Conservation (phyloP, 2,888 invertebrate species). For the Girardia tigrina region DNA sequence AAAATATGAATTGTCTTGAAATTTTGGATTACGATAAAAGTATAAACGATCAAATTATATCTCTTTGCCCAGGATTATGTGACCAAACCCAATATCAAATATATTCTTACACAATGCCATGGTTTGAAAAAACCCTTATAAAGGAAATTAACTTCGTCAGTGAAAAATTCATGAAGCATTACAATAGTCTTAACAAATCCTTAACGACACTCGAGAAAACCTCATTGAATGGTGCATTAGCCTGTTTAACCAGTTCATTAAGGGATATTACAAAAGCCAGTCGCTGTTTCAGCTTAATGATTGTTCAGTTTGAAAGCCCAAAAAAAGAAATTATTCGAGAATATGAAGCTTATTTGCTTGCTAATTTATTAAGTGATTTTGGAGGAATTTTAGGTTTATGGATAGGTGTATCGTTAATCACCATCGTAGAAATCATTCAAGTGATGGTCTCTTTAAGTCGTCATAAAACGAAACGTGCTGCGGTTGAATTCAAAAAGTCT, state of each 20-base stretch:
- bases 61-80: background rate
- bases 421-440: background rate
- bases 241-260: background rate
- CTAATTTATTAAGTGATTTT: background rate
- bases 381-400: constrained; percentile 14
- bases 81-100: background rate
- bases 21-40: background rate
- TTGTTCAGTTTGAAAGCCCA: background rate
- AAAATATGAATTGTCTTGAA: background rate
- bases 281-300: background rate
- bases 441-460: background rate
- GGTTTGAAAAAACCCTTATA: background rate
- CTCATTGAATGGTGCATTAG: background rate
- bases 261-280: background rate
- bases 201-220: background rate
- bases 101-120: background rate
- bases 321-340: background rate
- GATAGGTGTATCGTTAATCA: background rate
- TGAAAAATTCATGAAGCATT: constrained; percentile 17
- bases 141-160: background rate
- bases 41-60: background rate
- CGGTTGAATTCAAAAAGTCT: background rate
- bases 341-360: background rate
- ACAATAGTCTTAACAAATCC: background rate
- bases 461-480: background rate